Base-by-base conservation (phyloP, 2,797 vertebrate genomes). In the Percopsis omiscomaycus region DNA sequence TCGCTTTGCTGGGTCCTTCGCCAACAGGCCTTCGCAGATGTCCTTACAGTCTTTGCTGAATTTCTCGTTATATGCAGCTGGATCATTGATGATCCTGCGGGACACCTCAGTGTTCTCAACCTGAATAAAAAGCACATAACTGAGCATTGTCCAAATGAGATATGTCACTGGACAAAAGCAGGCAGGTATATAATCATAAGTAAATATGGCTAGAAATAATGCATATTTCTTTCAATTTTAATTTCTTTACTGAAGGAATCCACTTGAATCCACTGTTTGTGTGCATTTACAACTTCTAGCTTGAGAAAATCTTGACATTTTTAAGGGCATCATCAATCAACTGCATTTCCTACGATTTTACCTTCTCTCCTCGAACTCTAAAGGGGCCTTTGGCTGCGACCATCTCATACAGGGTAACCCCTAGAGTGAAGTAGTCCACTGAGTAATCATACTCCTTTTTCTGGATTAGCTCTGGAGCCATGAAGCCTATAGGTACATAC, bases 341-440 rank as follows among this genome's bases (percentile, higher is more conserved):
- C 12, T 44, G 32, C 3, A 28, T 44, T 45, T 53, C 5, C 4
- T 1, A 16, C 22, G 13, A 16, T 12, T 16, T 22, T 74, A 93
- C 92, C 89, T 92, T 85, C 44, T 92, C 91, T 83, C 91, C 91
- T 71, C 92, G 86, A 49, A 77, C 47, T 78, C 91, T 84, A 50
- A 93, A 93, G 9, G 92, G 91, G 12, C 92, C 92, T 78, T 91
- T 93, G 64, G 92, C 90, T 0, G 83, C 88, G n/a, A 93, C 85
- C 92, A 93, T 93, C 77, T 94, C 92, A 70, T 55, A 94, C 56
- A 94, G 22, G 0, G 90, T 93, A 65, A 93, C 90, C 53, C 92
- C 92, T 49, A 94, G 81, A 49, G 92, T 94, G 16, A 93, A 93
- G 64, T 93, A 93, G 71, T 93, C 92, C 74, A 93, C 92, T 0